A percentile compares a stretch with the other conserved stretches of the same genome.
Conservation (phyloP, 2,888 invertebrate species). For the Cephus rjabovi region DNA sequence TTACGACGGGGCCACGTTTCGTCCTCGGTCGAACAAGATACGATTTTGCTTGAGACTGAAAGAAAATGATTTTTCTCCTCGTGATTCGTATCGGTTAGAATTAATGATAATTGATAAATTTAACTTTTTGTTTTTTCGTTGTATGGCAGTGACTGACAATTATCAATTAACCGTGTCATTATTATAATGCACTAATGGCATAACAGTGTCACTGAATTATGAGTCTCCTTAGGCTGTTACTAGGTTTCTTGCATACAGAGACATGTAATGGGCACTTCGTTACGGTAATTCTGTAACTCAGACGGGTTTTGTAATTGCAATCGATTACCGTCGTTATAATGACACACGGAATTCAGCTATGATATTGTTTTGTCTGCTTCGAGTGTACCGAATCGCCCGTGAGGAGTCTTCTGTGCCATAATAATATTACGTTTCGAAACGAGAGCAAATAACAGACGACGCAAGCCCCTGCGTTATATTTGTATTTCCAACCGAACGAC, state of each 20-base stretch:
- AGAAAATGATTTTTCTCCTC: background rate
- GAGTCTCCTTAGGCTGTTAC: conserved; percentile 31
- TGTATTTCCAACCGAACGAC: background rate
- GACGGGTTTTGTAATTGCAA: conserved; percentile 29
- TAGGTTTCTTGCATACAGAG: conserved; percentile 10
- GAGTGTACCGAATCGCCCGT: background rate
- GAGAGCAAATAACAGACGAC: background rate
- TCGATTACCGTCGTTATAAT: conserved; percentile 25
- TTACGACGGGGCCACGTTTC: background rate
- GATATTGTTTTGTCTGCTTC: background rate
- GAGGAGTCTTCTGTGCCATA: background rate
- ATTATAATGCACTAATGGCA: conserved; percentile 32
- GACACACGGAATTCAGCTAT: background rate
- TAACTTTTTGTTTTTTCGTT: no score
- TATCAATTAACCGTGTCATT: conserved; percentile 36
- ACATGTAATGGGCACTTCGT: conserved; percentile 36
- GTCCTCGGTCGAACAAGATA: background rate
- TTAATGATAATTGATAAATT: no score
- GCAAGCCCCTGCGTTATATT: background rate
- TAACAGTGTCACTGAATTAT: conserved; percentile 27
- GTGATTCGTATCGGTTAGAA: no score
- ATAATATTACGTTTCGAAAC: background rate
- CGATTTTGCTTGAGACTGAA: background rate
- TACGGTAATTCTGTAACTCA: conserved; percentile 30
- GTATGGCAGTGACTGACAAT: conserved; percentile 11